Conservation (phyloP, 2,113 vertebrate genomes). For the Apteryx owenii region DNA sequence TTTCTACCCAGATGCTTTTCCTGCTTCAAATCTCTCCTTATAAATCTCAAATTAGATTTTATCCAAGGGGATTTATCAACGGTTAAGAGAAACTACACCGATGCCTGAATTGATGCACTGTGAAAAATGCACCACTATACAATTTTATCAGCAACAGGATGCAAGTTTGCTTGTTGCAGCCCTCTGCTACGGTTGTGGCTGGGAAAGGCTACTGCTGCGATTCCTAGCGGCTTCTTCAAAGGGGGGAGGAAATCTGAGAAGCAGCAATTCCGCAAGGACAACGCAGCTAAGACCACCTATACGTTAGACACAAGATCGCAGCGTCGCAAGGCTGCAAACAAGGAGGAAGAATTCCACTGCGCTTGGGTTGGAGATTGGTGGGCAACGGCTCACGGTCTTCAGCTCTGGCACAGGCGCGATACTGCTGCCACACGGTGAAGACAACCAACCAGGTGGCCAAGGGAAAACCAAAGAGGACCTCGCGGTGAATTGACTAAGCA, state of each 20-base stretch:
- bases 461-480: not conserved
- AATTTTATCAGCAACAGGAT: not conserved
- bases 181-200: not conserved
- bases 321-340: not conserved
- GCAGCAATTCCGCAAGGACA: not conserved
- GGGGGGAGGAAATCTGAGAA: not conserved
- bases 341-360: not conserved
- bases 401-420: not conserved
- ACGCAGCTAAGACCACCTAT: accelerated
- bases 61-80: slow-evolving; percentile 13
- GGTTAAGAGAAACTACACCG: not conserved
- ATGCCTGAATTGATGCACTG: not conserved
- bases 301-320: not conserved
- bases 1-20: slow-evolving; percentile 27
- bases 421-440: not conserved
- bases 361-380: too few species aligned
- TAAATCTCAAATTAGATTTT: slow-evolving; percentile 54
- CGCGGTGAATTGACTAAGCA: not conserved
- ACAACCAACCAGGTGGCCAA: not conserved
- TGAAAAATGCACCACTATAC: not conserved
- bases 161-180: not conserved
- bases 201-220: not conserved
- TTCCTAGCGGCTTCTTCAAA: not conserved
- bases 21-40: slow-evolving; percentile 22
- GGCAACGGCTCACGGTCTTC: accelerated